Evolutionary conservation across 2,797 vertebrate species (phyloP), one percentile per base, ranked within the genome.

Genomic region (Dicrostonyx torquatus): DNA sequence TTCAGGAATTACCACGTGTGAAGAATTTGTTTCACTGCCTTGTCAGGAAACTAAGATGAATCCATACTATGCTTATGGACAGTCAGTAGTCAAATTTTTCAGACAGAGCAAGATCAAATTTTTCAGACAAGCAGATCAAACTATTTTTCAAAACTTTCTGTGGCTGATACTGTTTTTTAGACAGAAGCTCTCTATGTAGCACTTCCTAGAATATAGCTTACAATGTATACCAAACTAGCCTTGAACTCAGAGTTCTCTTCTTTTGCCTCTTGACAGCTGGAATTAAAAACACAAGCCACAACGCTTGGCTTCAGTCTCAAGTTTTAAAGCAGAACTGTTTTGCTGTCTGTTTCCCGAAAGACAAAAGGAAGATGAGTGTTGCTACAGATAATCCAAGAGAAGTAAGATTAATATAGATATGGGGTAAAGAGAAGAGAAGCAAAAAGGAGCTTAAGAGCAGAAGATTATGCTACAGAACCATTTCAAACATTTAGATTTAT

Each of bases 381-480:
- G 12, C 34, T 79, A 37, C 43, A 58, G 78, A 18, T 26, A 68
- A 50, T 20, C 18, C 43, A 20, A 78, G 17, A 55, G 37, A 13
- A 0, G 17, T 31, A 70, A 24, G 0, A 0, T 87, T 66, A 64
- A 40, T 48, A 78, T n/a, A 75, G 34, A 80, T 73, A 92, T 37
- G 20, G 20, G 12, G 50, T n/a, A 22, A 34, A 34, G 9, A 73
- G 31, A 70, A 34, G 53, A 34, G 62, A 31, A 2, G 2, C 3
- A 15, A 6, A 7, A 8, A 45, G 55, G 17, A 3, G 4, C 2
- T 2, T 6, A 15, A 22, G 15, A 17, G 10, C 26, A 22, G 37
- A 8, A 15, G 18, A 43, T 13, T 3, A 6, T 2, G 1, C 2
- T 7, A 34, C 40, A 17, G 6, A 20, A 62, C 1, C 31, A 24